These are phyloP conservation scores for Proisotoma minuta DNA, from an alignment of 2,888 invertebrate species.

Conservation along the genomic window DNA sequence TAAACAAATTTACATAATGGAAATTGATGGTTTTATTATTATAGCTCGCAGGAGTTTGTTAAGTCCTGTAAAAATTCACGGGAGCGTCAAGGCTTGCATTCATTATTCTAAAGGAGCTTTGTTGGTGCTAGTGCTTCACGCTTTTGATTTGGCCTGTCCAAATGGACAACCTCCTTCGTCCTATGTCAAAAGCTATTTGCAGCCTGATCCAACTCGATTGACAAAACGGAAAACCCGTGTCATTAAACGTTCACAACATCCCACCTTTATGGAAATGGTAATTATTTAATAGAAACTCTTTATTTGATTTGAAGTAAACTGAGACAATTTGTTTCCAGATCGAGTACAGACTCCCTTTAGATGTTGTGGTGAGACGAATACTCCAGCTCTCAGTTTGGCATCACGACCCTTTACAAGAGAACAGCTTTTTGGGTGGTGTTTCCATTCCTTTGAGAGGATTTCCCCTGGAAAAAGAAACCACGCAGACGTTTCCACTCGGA, in stretches of 20 bases:
- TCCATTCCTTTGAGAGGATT: slow-evolving; percentile 69
- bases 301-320: slow-evolving; percentile 1
- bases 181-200: slow-evolving; percentile 85
- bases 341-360: slow-evolving; percentile 79
- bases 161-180: slow-evolving; percentile 81
- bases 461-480: slow-evolving; percentile 70
- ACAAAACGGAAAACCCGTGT: slow-evolving; percentile 96
- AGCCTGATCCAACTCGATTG: slow-evolving; percentile 84
- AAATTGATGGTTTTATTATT: slow-evolving; percentile 1
- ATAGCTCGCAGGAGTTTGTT: background rate
- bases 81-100: slow-evolving; percentile 72
- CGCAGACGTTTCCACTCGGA: slow-evolving; percentile 78
- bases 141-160: slow-evolving; percentile 75
- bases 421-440: slow-evolving; percentile 90
- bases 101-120: slow-evolving; percentile 70
- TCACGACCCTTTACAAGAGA: slow-evolving; percentile 87
- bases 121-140: slow-evolving; percentile 83
- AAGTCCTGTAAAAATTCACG: slow-evolving; percentile 52
- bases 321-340: slow-evolving; percentile 56
- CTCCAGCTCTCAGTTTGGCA: slow-evolving; percentile 95
- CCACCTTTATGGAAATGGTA: slow-evolving; percentile 97
- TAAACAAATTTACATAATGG: background rate
- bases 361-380: slow-evolving; percentile 67
- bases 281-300: slow-evolving; percentile 36
- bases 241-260: slow-evolving; percentile 84